phyloP scores from a whole-genome alignment of 2,113 vertebrate species.

The Macrotus californicus region DNA sequence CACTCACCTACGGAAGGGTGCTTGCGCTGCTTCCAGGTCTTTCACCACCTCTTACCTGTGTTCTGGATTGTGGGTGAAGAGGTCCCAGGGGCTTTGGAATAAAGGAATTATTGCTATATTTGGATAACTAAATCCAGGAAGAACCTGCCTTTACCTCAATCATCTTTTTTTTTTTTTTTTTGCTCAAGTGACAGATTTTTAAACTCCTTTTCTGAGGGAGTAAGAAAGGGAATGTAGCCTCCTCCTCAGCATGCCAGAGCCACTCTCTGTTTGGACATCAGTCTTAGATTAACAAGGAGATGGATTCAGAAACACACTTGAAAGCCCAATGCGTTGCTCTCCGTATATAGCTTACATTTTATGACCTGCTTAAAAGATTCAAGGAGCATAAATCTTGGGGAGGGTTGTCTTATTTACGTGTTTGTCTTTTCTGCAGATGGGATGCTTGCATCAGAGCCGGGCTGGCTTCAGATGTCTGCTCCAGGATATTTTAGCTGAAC shows the following conservation, averaged over 20 bases:
- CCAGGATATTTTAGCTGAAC: conserved; percentile 83
- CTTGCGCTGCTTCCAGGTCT: not conserved
- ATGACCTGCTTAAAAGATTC: conserved; percentile 80
- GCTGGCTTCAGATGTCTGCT: conserved; percentile 82
- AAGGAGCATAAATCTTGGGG: conserved; percentile 76
- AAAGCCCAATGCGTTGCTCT: conserved; percentile 78
- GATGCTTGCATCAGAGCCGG: conserved; percentile 69
- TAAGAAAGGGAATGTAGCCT: not conserved
- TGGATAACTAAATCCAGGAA: not conserved
- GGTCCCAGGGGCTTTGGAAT: not conserved
- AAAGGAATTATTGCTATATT: not conserved
- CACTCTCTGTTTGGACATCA: conserved; percentile 45
- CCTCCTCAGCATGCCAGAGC: not conserved
- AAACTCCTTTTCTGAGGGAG: not conserved
- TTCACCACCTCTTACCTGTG: not conserved
- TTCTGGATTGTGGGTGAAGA: not conserved
- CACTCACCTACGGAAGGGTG: not conserved
- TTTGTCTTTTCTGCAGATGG: conserved; percentile 78
- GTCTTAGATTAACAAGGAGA: conserved; percentile 68
- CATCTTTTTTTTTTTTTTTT: not conserved
- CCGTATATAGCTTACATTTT: conserved; percentile 77
- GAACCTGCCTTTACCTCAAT: not conserved
- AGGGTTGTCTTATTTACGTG: conserved; percentile 75
- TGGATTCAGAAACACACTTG: conserved; percentile 76
- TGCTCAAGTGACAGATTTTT: not conserved